Percentiles rank a stretch among this genome's conserved stretches.
These are phyloP conservation scores for Thaleichthys pacificus DNA, from an alignment of 2,797 vertebrate species.

Conservation along the genomic window DNA sequence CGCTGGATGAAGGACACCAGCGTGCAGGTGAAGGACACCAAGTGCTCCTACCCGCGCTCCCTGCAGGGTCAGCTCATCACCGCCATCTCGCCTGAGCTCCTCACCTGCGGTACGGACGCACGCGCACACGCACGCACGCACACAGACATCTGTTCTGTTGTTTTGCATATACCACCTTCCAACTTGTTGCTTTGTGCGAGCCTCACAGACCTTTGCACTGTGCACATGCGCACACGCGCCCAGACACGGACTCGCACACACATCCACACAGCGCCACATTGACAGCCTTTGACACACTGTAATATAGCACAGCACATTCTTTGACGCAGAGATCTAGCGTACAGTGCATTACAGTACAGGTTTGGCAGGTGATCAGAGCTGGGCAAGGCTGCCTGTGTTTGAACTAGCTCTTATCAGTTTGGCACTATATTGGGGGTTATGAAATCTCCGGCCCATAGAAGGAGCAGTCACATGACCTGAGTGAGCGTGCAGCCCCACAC, in stretches of 20 bases:
- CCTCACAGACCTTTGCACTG: no score
- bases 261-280: no score
- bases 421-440: constrained; percentile 58
- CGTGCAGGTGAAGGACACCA: constrained; percentile 87
- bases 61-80: constrained; percentile 86
- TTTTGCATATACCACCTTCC: no score
- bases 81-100: constrained; percentile 80
- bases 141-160: background rate
- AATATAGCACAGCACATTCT: background rate
- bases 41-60: constrained; percentile 89
- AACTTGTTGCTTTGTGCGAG: no score
- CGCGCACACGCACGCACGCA: background rate
- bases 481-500: constrained; percentile 31
- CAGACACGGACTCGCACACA: background rate
- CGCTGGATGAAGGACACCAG: constrained; percentile 88
- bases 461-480: constrained; percentile 34
- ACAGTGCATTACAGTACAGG: no score
- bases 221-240: no score
- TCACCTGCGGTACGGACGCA: constrained; percentile 87
- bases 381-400: constrained; percentile 60
- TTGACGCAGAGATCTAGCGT: background rate
- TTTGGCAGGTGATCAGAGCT: constrained; percentile 48
- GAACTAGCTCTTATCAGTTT: constrained; percentile 69
- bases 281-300: background rate
- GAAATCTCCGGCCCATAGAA: constrained; percentile 43